Evolutionary conservation across 2,113 vertebrate genomes (phyloP).

Genomic region (Echinops telfairi): DNA sequence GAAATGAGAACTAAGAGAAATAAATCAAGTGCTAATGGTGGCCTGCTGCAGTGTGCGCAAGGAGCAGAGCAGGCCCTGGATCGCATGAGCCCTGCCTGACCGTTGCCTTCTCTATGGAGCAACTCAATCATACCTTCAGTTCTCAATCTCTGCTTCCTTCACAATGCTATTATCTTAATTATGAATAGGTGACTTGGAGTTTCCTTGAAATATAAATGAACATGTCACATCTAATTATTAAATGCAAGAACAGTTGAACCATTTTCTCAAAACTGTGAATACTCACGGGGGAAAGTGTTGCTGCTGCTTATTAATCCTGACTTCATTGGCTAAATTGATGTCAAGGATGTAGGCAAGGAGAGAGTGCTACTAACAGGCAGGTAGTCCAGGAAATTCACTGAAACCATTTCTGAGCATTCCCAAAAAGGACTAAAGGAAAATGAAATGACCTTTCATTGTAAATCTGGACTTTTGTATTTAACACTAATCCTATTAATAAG

Average conservation of each 20-base stretch:
- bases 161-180: slow-evolving; percentile 59
- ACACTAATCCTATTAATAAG: not conserved
- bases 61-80: slow-evolving; percentile 40
- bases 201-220: slow-evolving; percentile 62
- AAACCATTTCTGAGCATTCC: not conserved
- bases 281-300: slow-evolving; percentile 12
- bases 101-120: not conserved
- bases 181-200: slow-evolving; percentile 32
- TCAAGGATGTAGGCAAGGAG: slow-evolving; percentile 30
- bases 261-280: slow-evolving; percentile 60
- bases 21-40: slow-evolving; percentile 83
- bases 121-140: not conserved
- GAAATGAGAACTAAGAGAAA: slow-evolving; percentile 77
- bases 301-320: slow-evolving; percentile 70
- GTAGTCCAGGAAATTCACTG: not conserved
- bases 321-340: slow-evolving; percentile 29
- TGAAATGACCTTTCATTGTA: not conserved
- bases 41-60: not conserved
- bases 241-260: slow-evolving; percentile 37
- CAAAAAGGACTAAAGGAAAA: fast-evolving
- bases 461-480: not conserved
- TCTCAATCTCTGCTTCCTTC: slow-evolving; percentile 40
- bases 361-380: not conserved
- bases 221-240: slow-evolving; percentile 49
- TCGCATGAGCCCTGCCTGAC: slow-evolving; percentile 23